These are phyloP conservation scores for Rissa tridactyla DNA, from an alignment of 2,113 vertebrate species.

Conservation along the genomic window DNA sequence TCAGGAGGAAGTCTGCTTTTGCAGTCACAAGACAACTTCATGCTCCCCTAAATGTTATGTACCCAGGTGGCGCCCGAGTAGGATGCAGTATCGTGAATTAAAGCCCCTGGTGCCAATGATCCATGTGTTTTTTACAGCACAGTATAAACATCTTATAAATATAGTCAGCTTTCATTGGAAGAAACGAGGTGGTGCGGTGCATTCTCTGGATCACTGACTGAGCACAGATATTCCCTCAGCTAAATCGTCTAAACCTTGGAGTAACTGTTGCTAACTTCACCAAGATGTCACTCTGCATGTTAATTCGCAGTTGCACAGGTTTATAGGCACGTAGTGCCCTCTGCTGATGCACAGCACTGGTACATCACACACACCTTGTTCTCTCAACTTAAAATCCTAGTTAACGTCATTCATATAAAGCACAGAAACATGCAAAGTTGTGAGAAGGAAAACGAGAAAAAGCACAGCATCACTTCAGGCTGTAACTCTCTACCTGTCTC, in stretches of 20 bases:
- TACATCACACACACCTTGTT: background rate
- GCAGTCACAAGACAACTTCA: background rate
- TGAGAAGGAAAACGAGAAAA: background rate
- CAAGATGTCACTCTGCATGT: background rate
- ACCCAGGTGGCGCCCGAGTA: background rate
- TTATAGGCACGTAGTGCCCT: slow-evolving; percentile 22
- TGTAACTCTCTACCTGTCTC: background rate
- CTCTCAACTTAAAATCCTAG: background rate
- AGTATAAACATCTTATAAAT: background rate
- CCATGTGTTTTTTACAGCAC: background rate
- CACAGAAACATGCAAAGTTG: background rate
- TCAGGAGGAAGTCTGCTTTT: background rate
- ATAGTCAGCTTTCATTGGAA: background rate
- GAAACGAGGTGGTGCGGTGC: background rate
- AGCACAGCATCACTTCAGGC: background rate
- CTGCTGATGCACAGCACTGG: slow-evolving; percentile 18
- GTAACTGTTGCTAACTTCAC: background rate
- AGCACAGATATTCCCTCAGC: background rate
- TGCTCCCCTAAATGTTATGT: background rate
- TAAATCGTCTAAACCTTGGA: background rate
- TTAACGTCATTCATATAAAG: fast-evolving
- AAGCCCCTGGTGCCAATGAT: background rate
- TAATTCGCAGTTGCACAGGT: background rate
- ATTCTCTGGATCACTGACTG: background rate
- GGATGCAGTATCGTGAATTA: background rate